Evolutionary conservation across 1,140 invertebrate genomes (phyloP).

Genomic region (Nephotettix cincticeps): DNA sequence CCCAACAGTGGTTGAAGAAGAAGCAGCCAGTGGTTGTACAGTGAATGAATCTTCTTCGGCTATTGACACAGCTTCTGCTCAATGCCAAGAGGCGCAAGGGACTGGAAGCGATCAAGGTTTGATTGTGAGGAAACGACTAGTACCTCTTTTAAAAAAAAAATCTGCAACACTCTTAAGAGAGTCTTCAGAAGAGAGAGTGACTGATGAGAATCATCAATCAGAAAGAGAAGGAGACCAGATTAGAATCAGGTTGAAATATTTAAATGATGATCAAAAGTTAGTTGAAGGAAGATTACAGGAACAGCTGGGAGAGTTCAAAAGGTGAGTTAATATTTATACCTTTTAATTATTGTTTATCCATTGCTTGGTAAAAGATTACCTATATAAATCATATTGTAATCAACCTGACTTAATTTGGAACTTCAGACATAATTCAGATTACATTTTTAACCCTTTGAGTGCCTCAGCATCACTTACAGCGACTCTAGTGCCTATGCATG

Average conservation of each 20-base stretch:
- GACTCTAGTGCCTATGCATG: no score
- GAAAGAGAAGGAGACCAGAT: conserved; percentile 52
- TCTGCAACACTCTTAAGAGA: neutral
- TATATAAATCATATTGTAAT: no score
- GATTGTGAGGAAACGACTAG: neutral
- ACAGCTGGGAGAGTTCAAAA: conserved; percentile 82
- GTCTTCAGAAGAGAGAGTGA: neutral
- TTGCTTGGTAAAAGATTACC: no score
- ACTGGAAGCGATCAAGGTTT: neutral
- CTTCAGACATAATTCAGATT: no score
- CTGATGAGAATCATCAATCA: conserved; percentile 8
- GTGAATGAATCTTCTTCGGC: neutral
- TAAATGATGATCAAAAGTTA: conserved; percentile 81
- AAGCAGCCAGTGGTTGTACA: neutral
- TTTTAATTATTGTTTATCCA: no score
- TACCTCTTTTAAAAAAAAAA: neutral
- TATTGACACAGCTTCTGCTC: neutral
- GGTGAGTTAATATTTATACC: no score
- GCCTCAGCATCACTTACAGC: no score
- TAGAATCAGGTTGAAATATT: conserved; percentile 78
- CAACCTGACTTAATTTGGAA: no score
- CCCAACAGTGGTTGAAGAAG: neutral
- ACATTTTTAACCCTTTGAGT: no score
- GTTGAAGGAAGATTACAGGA: conserved; percentile 75
- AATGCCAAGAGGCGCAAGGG: neutral